A percentile compares a stretch with the other conserved stretches of the same genome.
phyloP scores from a whole-genome alignment of 2,797 vertebrate genomes.

The Onychomys arenicola region DNA sequence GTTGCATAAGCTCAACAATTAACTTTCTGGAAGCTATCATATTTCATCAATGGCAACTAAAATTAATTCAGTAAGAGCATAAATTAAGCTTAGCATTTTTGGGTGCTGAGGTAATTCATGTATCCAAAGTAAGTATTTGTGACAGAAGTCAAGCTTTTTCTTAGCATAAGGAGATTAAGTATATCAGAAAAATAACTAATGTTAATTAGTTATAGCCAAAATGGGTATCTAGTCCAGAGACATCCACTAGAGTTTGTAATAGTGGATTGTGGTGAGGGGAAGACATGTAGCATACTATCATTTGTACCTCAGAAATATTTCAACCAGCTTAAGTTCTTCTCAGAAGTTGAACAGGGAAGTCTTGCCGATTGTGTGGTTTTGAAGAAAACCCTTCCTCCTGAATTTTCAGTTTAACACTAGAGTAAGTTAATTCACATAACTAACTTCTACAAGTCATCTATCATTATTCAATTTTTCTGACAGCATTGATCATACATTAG shows the following conservation, averaged over 20 bases:
- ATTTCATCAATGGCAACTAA: background rate
- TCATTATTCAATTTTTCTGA: slow-evolving; percentile 13
- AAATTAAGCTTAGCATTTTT: background rate
- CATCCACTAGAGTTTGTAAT: background rate
- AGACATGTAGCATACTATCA: background rate
- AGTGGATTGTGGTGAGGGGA: background rate
- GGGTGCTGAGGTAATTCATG: background rate
- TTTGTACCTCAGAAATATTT: background rate
- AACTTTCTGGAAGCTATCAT: background rate
- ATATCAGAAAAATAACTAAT: background rate
- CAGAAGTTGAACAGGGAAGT: background rate
- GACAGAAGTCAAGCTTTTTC: background rate
- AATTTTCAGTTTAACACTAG: slow-evolving; percentile 35
- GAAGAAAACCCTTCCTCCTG: background rate
- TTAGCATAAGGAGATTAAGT: background rate
- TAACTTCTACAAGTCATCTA: slow-evolving; percentile 16
- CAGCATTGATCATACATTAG: background rate
- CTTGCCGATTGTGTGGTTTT: slow-evolving; percentile 16
- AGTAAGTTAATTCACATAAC: slow-evolving; percentile 59
- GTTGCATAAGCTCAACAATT: background rate
- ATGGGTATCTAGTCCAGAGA: background rate
- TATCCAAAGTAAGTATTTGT: background rate
- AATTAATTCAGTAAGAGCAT: background rate
- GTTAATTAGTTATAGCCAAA: background rate
- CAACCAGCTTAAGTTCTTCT: background rate